These are phyloP conservation scores for Tethya wilhelma DNA, from an alignment of 37 sponge, comb jelly and placozoan genomes.

Conservation along the genomic window DNA sequence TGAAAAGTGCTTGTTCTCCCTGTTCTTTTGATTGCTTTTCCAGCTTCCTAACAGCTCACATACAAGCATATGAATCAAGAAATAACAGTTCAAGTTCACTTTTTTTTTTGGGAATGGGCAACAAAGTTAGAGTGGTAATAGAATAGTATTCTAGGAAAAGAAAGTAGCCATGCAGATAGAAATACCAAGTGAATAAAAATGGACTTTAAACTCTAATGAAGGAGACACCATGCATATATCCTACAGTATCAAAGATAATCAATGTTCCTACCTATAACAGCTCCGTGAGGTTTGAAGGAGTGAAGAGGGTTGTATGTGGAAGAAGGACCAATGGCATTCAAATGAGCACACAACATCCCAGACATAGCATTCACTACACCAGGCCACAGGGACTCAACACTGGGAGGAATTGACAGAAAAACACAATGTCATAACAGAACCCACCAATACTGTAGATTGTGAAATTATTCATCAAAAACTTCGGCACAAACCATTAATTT, in stretches of 20 bases:
- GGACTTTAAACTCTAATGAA: neutral
- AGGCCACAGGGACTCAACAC: constrained; percentile 70
- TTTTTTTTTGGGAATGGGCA: no score
- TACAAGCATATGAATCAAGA: no score
- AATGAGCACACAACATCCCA: constrained; percentile 91
- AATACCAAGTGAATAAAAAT: neutral
- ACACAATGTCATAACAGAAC: no score
- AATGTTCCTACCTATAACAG: constrained; percentile 53
- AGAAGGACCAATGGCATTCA: constrained; percentile 75
- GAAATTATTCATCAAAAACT: no score
- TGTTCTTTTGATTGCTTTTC: no score
- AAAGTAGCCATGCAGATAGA: no score
- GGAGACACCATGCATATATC: neutral
- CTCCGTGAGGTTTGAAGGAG: constrained; percentile 79
- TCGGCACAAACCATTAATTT: no score
- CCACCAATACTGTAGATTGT: no score
- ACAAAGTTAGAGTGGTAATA: neutral
- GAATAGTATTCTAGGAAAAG: neutral
- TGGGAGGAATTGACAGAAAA: no score
- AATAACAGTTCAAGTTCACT: no score
- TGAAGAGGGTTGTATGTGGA: constrained; percentile 71
- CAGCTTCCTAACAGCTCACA: no score
- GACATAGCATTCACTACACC: constrained; percentile 90
- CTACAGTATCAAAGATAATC: neutral
- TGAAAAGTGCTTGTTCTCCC: no score